Evolutionary conservation across 2,888 invertebrate genomes (phyloP), one percentile per base, ranked within the genome.

Genomic region (Eupithecia subumbrata): DNA sequence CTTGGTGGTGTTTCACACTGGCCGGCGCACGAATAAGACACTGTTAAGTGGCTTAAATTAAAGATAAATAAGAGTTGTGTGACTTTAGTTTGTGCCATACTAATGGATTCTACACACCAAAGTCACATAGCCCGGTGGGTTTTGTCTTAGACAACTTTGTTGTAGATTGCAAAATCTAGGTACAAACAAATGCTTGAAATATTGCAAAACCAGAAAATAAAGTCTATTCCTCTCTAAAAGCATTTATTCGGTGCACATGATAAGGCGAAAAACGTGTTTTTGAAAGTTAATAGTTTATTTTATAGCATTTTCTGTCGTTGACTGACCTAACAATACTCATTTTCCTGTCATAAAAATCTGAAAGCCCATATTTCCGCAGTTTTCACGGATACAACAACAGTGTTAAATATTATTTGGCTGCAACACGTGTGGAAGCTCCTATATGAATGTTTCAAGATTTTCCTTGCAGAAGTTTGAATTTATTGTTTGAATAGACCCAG

Each of bases 361-460:
- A 9, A 40, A n/a, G 9, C 3, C n/a, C n/a, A 56, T 48, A n/a
- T 56, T 56, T 56, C n/a, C 52, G 64, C 64, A 18, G 9, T 18
- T 34, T 64, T 18, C 64, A 34, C 30, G 30, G 30, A 63, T 16
- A 25, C 25, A 56, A 22, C 56, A 25, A 60, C 60, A 12, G 12
- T 25, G 60, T 60, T 5, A 25, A 60, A 60, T 60, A 22, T 45
- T 8, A 69, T 45, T 69, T 16, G 40, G 60, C 40, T 69, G n/a
- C 69, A 60, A 45, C 71, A 71, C 25, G 71, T 71, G 25, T 63
- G 9, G 63, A 71, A 40, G 70, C 70, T 60, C 30, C 43, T 18
- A 18, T 71, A 69, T 72, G 43, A 76, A 71, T 73, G 73, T 69
- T 69, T 40, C 64, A 69, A 69, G 72, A 76, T 76, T 72, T 74